These are phyloP conservation scores for Astreopora myriophthalma DNA, from an alignment of 64 coral and sea anemone species.

Conservation along the genomic window DNA sequence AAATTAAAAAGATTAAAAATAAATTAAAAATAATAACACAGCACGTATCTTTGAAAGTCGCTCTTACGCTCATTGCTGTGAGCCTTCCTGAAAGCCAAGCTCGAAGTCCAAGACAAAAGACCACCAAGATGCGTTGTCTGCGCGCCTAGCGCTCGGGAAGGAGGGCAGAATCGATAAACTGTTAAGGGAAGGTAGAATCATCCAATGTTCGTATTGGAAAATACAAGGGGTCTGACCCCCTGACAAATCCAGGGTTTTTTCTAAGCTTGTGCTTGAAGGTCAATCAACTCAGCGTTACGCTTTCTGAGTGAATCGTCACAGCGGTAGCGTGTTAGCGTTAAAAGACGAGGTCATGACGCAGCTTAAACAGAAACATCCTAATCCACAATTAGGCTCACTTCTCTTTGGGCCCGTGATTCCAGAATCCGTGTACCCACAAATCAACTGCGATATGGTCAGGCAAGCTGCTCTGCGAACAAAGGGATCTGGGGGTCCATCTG, in stretches of 20 bases:
- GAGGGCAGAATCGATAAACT: too few relatives aligned
- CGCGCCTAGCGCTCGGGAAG: too few relatives aligned
- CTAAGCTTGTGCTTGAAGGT: not conserved
- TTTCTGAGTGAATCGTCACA: not conserved
- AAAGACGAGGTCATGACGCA: not conserved
- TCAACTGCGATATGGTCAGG: too few relatives aligned
- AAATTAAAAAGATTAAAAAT: too few relatives aligned
- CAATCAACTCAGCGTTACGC: not conserved
- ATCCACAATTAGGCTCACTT: not conserved
- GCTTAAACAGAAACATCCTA: not conserved
- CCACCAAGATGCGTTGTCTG: too few relatives aligned
- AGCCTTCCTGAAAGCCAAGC: too few relatives aligned
- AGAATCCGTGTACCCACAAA: not conserved
- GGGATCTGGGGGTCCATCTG: not conserved
- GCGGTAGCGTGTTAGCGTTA: not conserved
- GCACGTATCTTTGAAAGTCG: too few relatives aligned
- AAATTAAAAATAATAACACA: too few relatives aligned
- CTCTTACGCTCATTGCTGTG: too few relatives aligned
- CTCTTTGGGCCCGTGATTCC: not conserved
- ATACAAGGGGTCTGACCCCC: not conserved
- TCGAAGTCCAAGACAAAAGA: too few relatives aligned
- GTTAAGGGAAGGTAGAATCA: not conserved
- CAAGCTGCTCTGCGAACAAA: not conserved
- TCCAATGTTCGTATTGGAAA: not conserved
- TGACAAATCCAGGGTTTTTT: not conserved